Evolutionary conservation across 2,797 vertebrate species (phyloP), one percentile per base, ranked within the genome.

Genomic region (Crypturellus tataupa): DNA sequence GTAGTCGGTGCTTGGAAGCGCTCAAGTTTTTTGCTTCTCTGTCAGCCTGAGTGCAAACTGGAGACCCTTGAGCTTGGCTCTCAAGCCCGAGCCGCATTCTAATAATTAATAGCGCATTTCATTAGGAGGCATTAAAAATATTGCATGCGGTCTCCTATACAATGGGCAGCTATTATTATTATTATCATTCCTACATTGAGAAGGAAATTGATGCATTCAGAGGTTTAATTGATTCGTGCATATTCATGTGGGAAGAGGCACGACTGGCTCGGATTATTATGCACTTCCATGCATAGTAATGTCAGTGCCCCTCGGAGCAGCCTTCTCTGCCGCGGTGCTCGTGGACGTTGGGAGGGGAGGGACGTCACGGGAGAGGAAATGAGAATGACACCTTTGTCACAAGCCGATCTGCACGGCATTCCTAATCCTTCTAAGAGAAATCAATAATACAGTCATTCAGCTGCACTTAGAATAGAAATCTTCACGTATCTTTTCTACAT

Each of bases 161-260:
- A 82, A 68, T 94, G 87, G 95, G 44, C 83, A 75, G 83, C 95
- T 95, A 86, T 95, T 96, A 95, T 96, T 96, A 95, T 96, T 95
- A 93, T 95, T 95, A 94, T 95, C 89, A 62, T 90, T 91, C 58
- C 64, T 94, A 75, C 83, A 79, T 84, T 1, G 7, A 80, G 89
- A 71, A 93, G 89, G 94, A 94, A 94, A 96, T 96, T 53, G 95
- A 88, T 96, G 87, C 92, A 87, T 96, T 94, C 95, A 96, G 89
- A 93, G 89, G 81, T 95, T 96, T 97, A 95, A 97, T 94, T 97
- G 95, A 95, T 93, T 97, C 24, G 87, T 96, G 96, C 95, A 97
- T 95, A 96, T 96, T 97, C 95, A 96, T 96, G 92, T 89, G 87
- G 87, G 90, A 95, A 97, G 92, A 96, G 95, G 95, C 95, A 96